Evolutionary conservation across 2,797 vertebrate species (phyloP).

Genomic region (Muscicapa striata): DNA sequence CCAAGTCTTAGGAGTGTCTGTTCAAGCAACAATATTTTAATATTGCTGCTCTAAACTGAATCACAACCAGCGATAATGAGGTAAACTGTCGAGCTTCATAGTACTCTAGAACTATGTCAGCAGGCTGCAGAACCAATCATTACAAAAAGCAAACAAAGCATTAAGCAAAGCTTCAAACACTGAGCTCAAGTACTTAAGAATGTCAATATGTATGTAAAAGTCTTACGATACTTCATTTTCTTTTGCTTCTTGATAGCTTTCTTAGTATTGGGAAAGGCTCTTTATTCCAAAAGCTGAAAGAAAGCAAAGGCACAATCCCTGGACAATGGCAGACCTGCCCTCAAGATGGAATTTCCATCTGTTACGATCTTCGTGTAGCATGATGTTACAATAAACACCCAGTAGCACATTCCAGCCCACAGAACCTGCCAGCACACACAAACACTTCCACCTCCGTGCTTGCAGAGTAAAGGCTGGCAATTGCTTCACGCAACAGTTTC

Average conservation of each 20-base stretch:
- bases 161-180: neutral
- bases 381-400: neutral
- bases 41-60: neutral
- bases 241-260: neutral
- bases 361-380: neutral
- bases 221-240: neutral
- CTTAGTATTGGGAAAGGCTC: neutral
- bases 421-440: neutral
- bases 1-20: neutral
- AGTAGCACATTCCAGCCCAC: neutral
- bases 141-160: neutral
- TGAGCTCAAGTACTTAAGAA: neutral
- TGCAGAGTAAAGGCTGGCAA: neutral
- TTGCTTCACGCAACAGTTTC: neutral
- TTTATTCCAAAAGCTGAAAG: neutral
- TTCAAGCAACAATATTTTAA: neutral
- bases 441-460: neutral
- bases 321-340: neutral
- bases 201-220: neutral
- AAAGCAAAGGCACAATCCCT: neutral
- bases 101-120: neutral
- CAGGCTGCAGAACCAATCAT: neutral
- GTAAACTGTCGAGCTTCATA: rapidly evolving
- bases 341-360: neutral
- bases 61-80: neutral